Base-by-base conservation (phyloP, 2,888 invertebrate genomes). In the Candidula unifasciata region DNA sequence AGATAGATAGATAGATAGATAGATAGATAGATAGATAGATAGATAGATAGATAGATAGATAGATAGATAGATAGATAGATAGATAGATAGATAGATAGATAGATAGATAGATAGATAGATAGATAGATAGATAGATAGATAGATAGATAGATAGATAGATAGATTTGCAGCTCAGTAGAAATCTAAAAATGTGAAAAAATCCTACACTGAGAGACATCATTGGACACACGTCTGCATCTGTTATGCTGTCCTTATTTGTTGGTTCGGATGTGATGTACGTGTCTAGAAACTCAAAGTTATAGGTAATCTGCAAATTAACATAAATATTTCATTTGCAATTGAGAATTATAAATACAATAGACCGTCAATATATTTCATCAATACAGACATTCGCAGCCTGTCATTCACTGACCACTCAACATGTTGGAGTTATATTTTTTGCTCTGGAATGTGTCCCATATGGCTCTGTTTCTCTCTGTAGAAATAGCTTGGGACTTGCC, bases 201-300 rank as follows among this genome's bases (percentile, higher is more conserved):
- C 90, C 89, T 89, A 93, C 93, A 87, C 93, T 92, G 27, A 93
- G 86, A 3, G 92, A 89, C 76, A 89, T 86, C 89, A 93, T 88
- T 2, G 93, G 93, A 27, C 78, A 60, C 16, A 64, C 57, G n/a
- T 86, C 86, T 0, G 88, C 85, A 64, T 88, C 82, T 3, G 89
- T 89, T n/a, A 87, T 73, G 76, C 89, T 87, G 30, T 88, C 87
- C 35, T 52, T 81, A 71, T 87, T 88, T 71, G 89, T 86, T 60
- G 86, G 85, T 6, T 89, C 71, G 69, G 85, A 89, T 8, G 87
- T 83, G n/a, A 87, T 30, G 21, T 90, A 89, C 57, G 89, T 87
- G 82, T 93, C 91, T 73, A 93, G 88, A 85, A 91, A 92, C 57
- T 89, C 88, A 89, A 92, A 93, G 86, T 93, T 91, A 87, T 93